A percentile compares a stretch with the other conserved stretches of the same genome.
Conservation (phyloP, 2,797 vertebrate genomes). For the Fistularia commersonii region DNA sequence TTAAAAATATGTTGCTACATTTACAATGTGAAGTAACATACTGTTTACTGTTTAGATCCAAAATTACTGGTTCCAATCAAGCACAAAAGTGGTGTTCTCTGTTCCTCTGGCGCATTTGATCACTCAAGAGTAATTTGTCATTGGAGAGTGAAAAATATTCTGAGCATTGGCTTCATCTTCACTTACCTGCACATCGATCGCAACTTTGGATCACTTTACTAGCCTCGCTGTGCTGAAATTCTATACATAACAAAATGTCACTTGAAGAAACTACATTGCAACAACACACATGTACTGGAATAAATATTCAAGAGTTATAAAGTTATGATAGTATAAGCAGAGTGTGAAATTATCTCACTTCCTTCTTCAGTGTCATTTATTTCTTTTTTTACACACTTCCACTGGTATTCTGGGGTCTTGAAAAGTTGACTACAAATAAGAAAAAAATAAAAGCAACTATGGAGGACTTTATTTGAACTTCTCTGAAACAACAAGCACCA, state of each 20-base stretch:
- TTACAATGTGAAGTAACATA: too few relatives aligned
- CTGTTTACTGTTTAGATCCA: too few relatives aligned
- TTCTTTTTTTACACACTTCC: slow-evolving; percentile 8
- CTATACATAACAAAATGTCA: slow-evolving; percentile 37
- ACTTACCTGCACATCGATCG: slow-evolving; percentile 59
- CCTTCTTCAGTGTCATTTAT: slow-evolving; percentile 6
- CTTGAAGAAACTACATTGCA: background rate
- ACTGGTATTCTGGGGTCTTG: slow-evolving; percentile 17
- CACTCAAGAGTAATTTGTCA: too few relatives aligned
- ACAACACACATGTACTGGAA: slow-evolving; percentile 3
- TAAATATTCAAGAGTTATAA: background rate
- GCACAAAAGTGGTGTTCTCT: too few relatives aligned
- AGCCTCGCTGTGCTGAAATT: slow-evolving; percentile 35
- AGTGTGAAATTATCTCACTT: slow-evolving; percentile 28
- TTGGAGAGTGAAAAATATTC: slow-evolving; percentile 1
- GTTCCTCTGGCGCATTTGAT: too few relatives aligned
- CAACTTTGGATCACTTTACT: background rate
- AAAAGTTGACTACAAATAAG: slow-evolving; percentile 38
- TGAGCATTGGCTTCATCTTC: background rate
- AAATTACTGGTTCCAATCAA: too few relatives aligned
- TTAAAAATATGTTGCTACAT: too few relatives aligned
- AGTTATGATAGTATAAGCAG: too few relatives aligned
- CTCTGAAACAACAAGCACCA: background rate
- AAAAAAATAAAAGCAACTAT: slow-evolving; percentile 1
- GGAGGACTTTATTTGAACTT: background rate